These are phyloP conservation scores for Diorhabda carinulata DNA, from an alignment of 1,140 invertebrate genomes.

Conservation along the genomic window DNA sequence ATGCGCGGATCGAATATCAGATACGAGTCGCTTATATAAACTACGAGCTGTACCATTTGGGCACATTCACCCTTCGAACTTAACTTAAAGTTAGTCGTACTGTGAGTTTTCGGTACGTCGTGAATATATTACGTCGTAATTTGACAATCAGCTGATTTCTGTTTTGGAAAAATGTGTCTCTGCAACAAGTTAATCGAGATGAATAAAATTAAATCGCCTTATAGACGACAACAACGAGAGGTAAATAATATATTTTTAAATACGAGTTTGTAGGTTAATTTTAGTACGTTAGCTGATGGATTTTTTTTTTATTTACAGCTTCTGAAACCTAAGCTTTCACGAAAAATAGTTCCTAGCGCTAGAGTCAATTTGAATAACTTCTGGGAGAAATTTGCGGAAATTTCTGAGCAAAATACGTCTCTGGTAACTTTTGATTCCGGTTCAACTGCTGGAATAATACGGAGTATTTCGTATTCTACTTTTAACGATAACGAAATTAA, in stretches of 20 bases:
- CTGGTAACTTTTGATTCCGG: constrained; percentile 47
- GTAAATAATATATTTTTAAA: constrained; percentile 21
- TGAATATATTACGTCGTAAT: neutral
- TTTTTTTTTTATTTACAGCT: constrained; percentile 41
- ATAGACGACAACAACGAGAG: constrained; percentile 28
- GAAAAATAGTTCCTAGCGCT: constrained; percentile 51
- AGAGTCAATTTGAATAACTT: constrained; percentile 57
- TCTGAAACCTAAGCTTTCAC: constrained; percentile 51
- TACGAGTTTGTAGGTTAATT: too few species aligned
- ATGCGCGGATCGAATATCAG: constrained; percentile 9
- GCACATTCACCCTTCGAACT: constrained; percentile 15
- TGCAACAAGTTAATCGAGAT: constrained; percentile 26
- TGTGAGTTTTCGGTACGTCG: neutral
- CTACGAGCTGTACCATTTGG: constrained; percentile 7
- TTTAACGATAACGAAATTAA: constrained; percentile 49
- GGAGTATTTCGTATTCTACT: constrained; percentile 45
- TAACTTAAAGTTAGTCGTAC: constrained; percentile 1
- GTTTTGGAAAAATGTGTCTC: constrained; percentile 29
- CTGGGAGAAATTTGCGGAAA: constrained; percentile 56
- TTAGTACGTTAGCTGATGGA: neutral
- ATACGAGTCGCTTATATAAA: constrained; percentile 13
- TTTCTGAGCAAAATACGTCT: constrained; percentile 48
- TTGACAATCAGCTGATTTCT: constrained; percentile 25
- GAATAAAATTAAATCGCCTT: constrained; percentile 26
- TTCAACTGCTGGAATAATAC: neutral